These are phyloP conservation scores for Coregonus sp. DNA, from an alignment of 2,797 vertebrate species.

Conservation along the genomic window DNA sequence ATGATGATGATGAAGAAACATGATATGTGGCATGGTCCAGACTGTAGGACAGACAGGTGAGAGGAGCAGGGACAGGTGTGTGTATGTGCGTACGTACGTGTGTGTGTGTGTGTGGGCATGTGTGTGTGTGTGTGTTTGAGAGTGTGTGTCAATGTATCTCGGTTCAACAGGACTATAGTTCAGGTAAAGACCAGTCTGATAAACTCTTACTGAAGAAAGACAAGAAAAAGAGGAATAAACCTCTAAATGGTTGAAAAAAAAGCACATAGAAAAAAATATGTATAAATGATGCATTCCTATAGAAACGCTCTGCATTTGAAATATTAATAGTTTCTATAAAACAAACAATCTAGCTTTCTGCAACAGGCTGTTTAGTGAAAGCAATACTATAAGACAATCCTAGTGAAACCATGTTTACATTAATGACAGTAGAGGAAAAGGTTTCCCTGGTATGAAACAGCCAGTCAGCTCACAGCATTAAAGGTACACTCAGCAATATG, in stretches of 20 bases:
- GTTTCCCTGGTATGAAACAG: constrained; percentile 55
- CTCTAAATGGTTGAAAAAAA: constrained; percentile 54
- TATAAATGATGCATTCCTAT: constrained; percentile 75
- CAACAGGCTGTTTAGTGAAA: constrained; percentile 79
- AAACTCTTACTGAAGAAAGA: constrained; percentile 60
- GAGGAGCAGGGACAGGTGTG: constrained; percentile 25
- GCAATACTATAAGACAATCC: constrained; percentile 84
- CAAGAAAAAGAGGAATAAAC: constrained; percentile 20
- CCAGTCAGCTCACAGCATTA: constrained; percentile 39
- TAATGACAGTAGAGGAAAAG: constrained; percentile 59
- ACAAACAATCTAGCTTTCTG: constrained; percentile 82
- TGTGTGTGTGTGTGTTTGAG: constrained; percentile 15
- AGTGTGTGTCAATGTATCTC: constrained; percentile 27
- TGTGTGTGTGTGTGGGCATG: background rate
- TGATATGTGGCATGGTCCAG: constrained; percentile 35
- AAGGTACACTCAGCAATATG: background rate
- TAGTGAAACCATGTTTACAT: constrained; percentile 85
- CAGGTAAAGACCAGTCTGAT: constrained; percentile 65
- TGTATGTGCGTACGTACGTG: background rate
- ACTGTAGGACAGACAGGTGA: constrained; percentile 43
- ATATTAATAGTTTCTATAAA: constrained; percentile 59
- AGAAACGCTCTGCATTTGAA: constrained; percentile 65
- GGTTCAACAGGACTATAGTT: constrained; percentile 65
- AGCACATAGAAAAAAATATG: constrained; percentile 74
- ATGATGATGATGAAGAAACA: constrained; percentile 67